Base-by-base conservation (phyloP, 2,113 vertebrate genomes). In the Mirza zaza region DNA sequence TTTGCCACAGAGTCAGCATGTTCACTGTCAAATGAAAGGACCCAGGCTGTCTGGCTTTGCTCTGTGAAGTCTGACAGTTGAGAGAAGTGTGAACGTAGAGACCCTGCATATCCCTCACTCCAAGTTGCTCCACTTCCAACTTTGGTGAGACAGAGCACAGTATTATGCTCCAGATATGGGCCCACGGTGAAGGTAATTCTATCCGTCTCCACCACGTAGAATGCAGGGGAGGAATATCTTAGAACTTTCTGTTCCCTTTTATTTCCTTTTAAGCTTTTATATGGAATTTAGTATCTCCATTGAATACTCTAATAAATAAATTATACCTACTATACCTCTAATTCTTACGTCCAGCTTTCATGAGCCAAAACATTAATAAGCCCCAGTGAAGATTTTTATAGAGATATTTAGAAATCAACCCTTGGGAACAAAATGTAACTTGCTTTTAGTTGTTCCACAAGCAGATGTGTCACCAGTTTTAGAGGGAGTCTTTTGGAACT, bases 161-260 rank as follows among this genome's bases (percentile, higher is more conserved):
- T 76, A n/a, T 83, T 95, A 84, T 96, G 88, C 94, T 97, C 95
- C 91, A 97, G 82, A 96, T 79, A 90, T 65, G 97, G 97, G 91
- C 92, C 94, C 87, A 91, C 85, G 65, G 86, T 96, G 94, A 98
- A 81, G 94, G 75, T 92, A 93, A 90, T 97, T 97, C 88, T 92
- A 61, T 57, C 86, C 95, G 20, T 76, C 57, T 52, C 36, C 9
- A 18, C 45, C 13, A 18, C 18, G 21, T 13, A 65, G 83, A 73
- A 68, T 63, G 23, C 50, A 85, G 80, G 32, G 55, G 12, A 85
- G 42, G 29, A 86, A n/a, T 79, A 57, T 29, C 65, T 85, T 52
- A 73, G 50, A 76, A 93, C 8, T 39, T 94, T 39, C 42, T 84
- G 21, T 87, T 76, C 27, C 48, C 48, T 63, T 83, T 29, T 73